Evolutionary conservation across 2,797 vertebrate genomes (phyloP).

Genomic region (Phataginus tricuspis): DNA sequence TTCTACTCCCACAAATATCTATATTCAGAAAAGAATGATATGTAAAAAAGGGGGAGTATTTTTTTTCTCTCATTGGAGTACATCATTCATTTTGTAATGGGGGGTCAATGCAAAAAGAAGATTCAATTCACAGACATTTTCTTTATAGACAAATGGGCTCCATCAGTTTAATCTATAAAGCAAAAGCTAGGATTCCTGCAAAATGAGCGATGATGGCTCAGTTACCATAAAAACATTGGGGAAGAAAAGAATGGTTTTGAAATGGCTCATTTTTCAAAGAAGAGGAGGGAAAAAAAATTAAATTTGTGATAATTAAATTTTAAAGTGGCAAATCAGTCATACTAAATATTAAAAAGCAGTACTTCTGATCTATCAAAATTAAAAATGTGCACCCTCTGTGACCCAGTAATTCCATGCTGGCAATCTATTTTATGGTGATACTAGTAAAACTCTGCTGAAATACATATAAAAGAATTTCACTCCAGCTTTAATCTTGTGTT

Average conservation of each 20-base stretch:
- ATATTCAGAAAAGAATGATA: neutral
- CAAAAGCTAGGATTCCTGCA: neutral
- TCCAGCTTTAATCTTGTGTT: neutral
- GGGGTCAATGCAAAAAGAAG: neutral
- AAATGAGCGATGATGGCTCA: neutral
- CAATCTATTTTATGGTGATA: neutral
- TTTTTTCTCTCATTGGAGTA: neutral
- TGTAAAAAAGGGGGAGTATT: neutral
- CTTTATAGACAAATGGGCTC: neutral
- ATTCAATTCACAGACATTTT: conserved; percentile 45
- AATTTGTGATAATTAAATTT: conserved; percentile 72
- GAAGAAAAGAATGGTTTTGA: neutral
- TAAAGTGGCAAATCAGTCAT: conserved; percentile 69
- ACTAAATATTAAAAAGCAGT: conserved; percentile 71
- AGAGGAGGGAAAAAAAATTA: conserved; percentile 59
- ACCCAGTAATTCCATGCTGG: neutral
- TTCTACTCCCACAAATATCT: neutral
- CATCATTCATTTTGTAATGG: neutral
- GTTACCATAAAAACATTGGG: conserved; percentile 2
- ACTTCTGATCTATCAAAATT: conserved; percentile 65
- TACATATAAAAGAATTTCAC: neutral
- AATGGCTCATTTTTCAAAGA: conserved; percentile 61
- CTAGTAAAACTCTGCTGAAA: neutral
- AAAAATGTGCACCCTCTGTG: conserved; percentile 43
- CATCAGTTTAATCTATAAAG: conserved; percentile 44